Base-by-base conservation (phyloP, 2,797 vertebrate species). In the Acanthis flammea region DNA sequence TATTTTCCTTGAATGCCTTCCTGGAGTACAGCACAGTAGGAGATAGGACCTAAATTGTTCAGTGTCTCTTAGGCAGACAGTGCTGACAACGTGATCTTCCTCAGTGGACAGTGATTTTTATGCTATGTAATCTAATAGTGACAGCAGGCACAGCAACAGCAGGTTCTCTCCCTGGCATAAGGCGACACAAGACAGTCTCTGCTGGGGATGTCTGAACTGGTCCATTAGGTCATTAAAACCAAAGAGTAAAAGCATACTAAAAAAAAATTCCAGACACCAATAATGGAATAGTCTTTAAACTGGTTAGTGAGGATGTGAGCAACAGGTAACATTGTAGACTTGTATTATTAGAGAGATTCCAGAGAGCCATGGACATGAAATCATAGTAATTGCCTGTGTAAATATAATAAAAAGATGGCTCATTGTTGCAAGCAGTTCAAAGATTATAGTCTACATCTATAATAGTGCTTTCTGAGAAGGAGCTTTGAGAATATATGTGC, bases 21-120 rank as follows among this genome's bases (percentile, higher is more conserved):
- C 86, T 78, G 62, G 79, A 90, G 33, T 68, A 84, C 55, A 92
- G 71, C 91, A 89, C 91, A 94, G 84, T 48, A 41, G 86, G 91
- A 93, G 55, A 90, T 48, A 41, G 76, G 70, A 90, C 66, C 68
- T 78, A 79, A 60, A 62, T 85, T 89, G 74, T 84, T 96, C 65
- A 39, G 61, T 66, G 86, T 96, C 48, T 7, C 48, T 82, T 80
- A 90, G 90, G 76, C 78, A 89, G 88, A 83, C 79, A 78, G 72
- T 60, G 61, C 50, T 73, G 74, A 65, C 72, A 92, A 70, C 2
- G 11, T 57, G 79, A 76, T 94, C 81, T 85, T 93, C 65, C 82
- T 74, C 84, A 91, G 68, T 70, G 92, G 93, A 96, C 78, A 94
- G 68, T 77, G 85, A 62, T 90, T 94, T 95, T 92, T 96, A 95